Percentiles rank a stretch among this genome's conserved stretches.
Evolutionary conservation across 92 coral and sea anemone genomes (phyloP).

Genomic region (Siderastrea siderea): DNA sequence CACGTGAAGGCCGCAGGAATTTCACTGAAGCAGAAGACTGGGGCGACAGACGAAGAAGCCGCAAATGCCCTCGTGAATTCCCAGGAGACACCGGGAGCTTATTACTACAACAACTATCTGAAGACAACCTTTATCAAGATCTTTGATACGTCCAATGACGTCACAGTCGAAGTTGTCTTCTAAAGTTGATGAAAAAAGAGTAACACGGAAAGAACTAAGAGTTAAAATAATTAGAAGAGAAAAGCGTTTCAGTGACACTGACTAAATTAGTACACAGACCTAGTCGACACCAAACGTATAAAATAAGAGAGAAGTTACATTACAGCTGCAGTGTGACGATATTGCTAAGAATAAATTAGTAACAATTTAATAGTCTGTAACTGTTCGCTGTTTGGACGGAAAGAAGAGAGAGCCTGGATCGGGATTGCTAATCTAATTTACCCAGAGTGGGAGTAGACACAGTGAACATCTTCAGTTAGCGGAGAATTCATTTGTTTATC

Average conservation of each 20-base stretch:
- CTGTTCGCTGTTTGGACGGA: too few species aligned
- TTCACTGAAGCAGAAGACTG: conserved; percentile 38
- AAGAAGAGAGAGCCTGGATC: too few species aligned
- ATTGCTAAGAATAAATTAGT: too few species aligned
- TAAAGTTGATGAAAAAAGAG: not conserved
- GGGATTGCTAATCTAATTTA: too few species aligned
- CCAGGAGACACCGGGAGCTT: conserved; percentile 49
- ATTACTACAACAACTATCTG: conserved; percentile 68
- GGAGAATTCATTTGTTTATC: too few species aligned
- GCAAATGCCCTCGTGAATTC: conserved; percentile 53
- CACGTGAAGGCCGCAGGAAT: conserved; percentile 55
- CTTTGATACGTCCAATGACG: conserved; percentile 51
- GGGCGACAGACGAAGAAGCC: conserved; percentile 52
- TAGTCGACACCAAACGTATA: too few species aligned
- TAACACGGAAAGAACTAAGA: not conserved
- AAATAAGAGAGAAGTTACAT: too few species aligned
- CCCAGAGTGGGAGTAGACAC: too few species aligned
- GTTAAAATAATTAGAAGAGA: not conserved
- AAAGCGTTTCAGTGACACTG: not conserved
- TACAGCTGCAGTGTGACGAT: too few species aligned
- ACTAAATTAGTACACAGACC: too few species aligned
- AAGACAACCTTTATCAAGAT: conserved; percentile 76
- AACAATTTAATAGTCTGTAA: too few species aligned
- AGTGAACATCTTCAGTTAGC: too few species aligned
- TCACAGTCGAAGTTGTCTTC: conserved; percentile 64